Conservation (phyloP, 2,113 vertebrate genomes). For the Uria lomvia region DNA sequence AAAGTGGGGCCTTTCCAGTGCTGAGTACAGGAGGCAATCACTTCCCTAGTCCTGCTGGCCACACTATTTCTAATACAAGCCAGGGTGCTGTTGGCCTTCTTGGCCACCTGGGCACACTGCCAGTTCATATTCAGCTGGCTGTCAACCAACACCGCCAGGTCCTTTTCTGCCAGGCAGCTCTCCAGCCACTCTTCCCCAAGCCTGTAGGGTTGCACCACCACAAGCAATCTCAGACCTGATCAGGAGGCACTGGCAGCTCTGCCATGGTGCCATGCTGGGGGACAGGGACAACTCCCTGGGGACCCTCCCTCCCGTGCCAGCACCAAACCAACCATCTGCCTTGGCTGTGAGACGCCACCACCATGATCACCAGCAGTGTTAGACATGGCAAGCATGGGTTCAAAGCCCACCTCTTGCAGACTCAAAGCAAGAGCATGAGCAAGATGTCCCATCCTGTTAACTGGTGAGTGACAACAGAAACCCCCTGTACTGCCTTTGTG, state of each 20-base stretch:
- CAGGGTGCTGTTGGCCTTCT: neutral
- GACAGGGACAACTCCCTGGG: fast-evolving
- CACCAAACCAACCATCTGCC: neutral
- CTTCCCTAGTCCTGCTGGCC: neutral
- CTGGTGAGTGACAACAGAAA: neutral
- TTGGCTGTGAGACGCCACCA: neutral
- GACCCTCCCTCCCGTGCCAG: neutral
- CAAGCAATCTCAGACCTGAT: fast-evolving
- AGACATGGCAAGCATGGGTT: neutral
- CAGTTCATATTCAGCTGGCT: neutral
- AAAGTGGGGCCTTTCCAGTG: neutral
- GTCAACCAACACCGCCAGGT: neutral
- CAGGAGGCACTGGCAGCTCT: neutral
- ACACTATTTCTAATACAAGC: neutral
- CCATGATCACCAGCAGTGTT: fast-evolving
- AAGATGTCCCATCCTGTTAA: neutral
- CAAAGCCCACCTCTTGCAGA: neutral
- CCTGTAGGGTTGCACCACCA: neutral
- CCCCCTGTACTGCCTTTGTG: neutral
- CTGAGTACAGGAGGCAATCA: too few species aligned
- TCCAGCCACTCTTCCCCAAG: neutral
- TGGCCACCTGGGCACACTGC: neutral
- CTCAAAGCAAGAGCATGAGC: neutral
- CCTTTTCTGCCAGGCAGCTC: neutral
- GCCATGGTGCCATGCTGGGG: fast-evolving